A percentile compares a stretch with the other conserved stretches of the same genome.
Evolutionary conservation across 2,888 invertebrate genomes (phyloP).

Genomic region (Tanypteryx hageni): DNA sequence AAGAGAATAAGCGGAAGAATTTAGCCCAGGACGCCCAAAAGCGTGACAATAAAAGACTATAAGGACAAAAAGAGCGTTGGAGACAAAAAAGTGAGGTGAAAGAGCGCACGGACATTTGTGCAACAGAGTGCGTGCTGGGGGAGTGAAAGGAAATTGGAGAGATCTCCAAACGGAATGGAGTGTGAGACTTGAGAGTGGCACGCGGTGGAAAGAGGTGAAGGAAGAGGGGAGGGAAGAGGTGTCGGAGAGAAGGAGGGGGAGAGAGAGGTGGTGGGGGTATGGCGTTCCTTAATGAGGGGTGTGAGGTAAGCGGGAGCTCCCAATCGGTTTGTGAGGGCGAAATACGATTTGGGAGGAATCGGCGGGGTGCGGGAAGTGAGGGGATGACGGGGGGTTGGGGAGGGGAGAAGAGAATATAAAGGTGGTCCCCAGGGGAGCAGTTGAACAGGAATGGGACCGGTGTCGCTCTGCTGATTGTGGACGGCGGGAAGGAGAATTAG

Average conservation of each 20-base stretch:
- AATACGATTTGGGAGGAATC: conserved; percentile 47
- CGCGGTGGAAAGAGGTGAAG: not conserved
- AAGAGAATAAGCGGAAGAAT: not conserved
- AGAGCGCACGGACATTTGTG: conserved; percentile 15
- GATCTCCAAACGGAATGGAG: conserved; percentile 15
- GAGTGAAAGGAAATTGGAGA: conserved; percentile 52
- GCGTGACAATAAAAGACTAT: not conserved
- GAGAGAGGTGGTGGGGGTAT: not conserved
- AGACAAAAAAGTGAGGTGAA: not conserved
- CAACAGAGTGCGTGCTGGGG: conserved; percentile 7
- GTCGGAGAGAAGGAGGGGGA: not conserved
- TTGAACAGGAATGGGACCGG: not conserved
- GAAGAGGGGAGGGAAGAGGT: not conserved
- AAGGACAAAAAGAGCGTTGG: not conserved
- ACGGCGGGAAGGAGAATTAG: conserved; percentile 23
- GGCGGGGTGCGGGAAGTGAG: not conserved
- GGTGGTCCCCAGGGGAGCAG: not conserved
- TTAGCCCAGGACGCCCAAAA: not conserved
- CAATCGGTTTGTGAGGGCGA: conserved; percentile 38
- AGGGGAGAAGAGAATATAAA: not conserved
- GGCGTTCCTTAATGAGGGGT: conserved; percentile 48
- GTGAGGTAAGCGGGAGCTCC: not conserved
- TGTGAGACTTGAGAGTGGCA: not conserved
- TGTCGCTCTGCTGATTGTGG: conserved; percentile 51
- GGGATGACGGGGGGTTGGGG: conserved; percentile 2